Base-by-base conservation (phyloP, 2,113 vertebrate species). In the Galbula dea region DNA sequence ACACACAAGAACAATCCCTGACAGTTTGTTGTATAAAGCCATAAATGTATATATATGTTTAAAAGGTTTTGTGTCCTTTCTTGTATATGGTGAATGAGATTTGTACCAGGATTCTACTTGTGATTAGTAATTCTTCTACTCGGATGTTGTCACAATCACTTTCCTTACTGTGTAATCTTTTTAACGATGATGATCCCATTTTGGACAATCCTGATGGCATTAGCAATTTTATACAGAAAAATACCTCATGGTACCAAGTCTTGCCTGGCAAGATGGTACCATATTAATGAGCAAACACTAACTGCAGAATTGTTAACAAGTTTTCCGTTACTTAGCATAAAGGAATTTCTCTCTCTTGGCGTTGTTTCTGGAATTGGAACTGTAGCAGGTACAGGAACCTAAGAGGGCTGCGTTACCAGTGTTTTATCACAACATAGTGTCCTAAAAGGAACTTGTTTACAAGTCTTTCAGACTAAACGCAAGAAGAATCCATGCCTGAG, bases 1-100 rank as follows among this genome's bases (percentile, higher is more conserved):
- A 98, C 96, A 98, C 96, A 98, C 4, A 23, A 98, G 97, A 98
- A 98, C 98, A 97, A 98, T 98, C 97, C 92, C 96, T 98, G 97
- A 96, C 97, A 98, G 95, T 95, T 97, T 96, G 96, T 95, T 98
- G 98, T 98, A 98, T 98, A 98, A 98, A 98, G 98, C 98, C 98
- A 98, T 98, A 98, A 98, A 97, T 98, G 98, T 98, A 98, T 97
- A 98, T 98, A 98, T 93, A 97, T 95, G 97, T 98, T 98, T 96
- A 96, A 98, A 96, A 97, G 96, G 95, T 96, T 95, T 97, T 97
- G 93, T 97, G 97, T 98, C 95, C 95, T 97, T 97, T 95, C 97
- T 97, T 97, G 83, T 96, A 88, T 95, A 89, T 65, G 41, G 68
- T 90, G 80, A 96, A 93, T 93, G 77, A 96, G 84, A 85, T 95